Conservation (phyloP, 2,888 invertebrate genomes). For the Pseudococcus longispinus region DNA sequence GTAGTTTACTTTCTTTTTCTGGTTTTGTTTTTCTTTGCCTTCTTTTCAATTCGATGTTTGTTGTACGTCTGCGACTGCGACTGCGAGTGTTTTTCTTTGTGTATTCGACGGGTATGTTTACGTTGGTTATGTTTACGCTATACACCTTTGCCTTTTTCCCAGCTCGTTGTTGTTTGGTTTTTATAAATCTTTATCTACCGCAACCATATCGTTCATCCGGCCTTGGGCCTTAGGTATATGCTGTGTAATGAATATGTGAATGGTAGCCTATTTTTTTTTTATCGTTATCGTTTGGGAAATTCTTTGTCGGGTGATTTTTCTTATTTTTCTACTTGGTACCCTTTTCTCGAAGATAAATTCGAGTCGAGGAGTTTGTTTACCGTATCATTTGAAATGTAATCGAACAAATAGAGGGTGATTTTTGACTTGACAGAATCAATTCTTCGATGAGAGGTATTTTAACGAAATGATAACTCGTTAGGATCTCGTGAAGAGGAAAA, state of each 20-base stretch:
- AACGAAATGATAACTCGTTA: too few species aligned
- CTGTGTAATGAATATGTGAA: not conserved
- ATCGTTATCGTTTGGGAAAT: not conserved
- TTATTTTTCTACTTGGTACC: not conserved
- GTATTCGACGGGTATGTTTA: constrained; percentile 14
- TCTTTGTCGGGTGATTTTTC: not conserved
- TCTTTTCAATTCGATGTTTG: constrained; percentile 29
- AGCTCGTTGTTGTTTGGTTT: constrained; percentile 19
- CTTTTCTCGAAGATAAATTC: not conserved
- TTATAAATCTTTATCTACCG: constrained; percentile 12
- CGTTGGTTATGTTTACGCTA: constrained; percentile 28
- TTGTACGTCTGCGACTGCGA: not conserved
- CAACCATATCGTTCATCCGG: not conserved
- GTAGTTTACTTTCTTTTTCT: constrained; percentile 30
- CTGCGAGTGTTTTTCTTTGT: constrained; percentile 24
- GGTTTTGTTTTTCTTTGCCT: constrained; percentile 21
- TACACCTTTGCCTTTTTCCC: constrained; percentile 31
- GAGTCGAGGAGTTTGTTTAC: not conserved
- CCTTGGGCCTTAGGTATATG: not conserved
- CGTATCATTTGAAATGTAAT: not conserved
- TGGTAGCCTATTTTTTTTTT: not conserved
- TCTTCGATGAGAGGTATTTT: not conserved
- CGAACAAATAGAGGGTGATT: not conserved
- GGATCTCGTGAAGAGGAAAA: too few species aligned
- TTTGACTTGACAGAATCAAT: too few species aligned